Evolutionary conservation across 1,140 invertebrate species (phyloP).

Genomic region (Formica selysi): DNA sequence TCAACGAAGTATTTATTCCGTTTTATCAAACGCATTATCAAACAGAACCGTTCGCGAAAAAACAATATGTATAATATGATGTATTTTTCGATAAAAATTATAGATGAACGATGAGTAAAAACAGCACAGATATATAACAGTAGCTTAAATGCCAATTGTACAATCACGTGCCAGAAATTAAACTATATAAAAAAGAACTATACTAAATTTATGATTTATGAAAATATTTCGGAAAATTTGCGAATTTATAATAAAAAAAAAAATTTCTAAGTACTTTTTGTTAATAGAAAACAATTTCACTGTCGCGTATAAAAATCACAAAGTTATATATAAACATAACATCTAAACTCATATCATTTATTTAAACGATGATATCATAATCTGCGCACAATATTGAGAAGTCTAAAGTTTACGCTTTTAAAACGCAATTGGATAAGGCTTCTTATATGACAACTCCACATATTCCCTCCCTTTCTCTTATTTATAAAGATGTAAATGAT

Average conservation of each 20-base stretch:
- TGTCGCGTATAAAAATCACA: background rate
- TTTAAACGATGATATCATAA: conserved; percentile 38
- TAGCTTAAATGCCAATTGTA: background rate
- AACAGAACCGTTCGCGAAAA: background rate
- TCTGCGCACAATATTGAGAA: conserved; percentile 15
- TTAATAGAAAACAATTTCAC: background rate
- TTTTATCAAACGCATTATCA: background rate
- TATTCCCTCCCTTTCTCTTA: background rate
- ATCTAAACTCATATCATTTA: conserved; percentile 30
- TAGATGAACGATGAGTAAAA: background rate
- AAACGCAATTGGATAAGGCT: background rate
- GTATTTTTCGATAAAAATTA: conserved; percentile 21
- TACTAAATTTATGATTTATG: background rate
- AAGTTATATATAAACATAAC: background rate
- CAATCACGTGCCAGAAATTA: background rate
- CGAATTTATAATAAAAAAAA: background rate
- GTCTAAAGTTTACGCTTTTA: background rate
- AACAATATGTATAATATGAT: background rate
- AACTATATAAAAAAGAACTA: background rate
- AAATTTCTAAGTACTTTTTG: background rate
- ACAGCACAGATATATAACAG: background rate
- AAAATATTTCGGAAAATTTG: background rate
- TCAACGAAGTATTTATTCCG: background rate
- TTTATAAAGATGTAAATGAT: background rate
- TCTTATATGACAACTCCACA: background rate